Percentiles rank a stretch among this genome's conserved stretches.
These are phyloP conservation scores for Rhinichthys osculus DNA, from an alignment of 2,797 vertebrate species.

Conservation along the genomic window DNA sequence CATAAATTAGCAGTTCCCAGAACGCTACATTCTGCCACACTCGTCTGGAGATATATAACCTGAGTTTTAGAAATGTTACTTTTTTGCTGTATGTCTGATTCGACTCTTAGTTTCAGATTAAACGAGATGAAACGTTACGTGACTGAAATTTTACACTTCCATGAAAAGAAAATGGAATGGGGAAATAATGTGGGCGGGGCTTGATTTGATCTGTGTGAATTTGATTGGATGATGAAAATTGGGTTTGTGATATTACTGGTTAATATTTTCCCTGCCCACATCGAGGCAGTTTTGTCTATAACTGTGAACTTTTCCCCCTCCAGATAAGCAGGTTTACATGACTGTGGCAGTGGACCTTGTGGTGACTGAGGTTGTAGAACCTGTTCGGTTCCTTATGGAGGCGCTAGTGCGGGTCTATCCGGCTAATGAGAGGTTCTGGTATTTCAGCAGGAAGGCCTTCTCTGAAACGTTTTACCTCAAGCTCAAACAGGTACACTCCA, in stretches of 20 bases:
- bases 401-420: slow-evolving; percentile 91
- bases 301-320: slow-evolving; percentile 6
- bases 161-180: not conserved
- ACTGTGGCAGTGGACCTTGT: slow-evolving; percentile 97
- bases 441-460: slow-evolving; percentile 97
- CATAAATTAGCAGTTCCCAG: not conserved
- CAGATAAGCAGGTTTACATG: slow-evolving; percentile 95
- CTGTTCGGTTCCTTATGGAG: slow-evolving; percentile 93
- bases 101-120: not conserved
- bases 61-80: not conserved
- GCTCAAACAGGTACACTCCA: slow-evolving; percentile 76
- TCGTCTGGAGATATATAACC: not conserved
- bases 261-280: not conserved
- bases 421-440: slow-evolving; percentile 96
- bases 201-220: not conserved
- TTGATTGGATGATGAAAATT: not conserved
- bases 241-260: not conserved
- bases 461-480: slow-evolving; percentile 94
- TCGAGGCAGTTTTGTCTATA: not conserved
- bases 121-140: not conserved
- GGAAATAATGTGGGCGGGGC: not conserved
- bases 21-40: not conserved
- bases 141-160: not conserved
- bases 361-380: slow-evolving; percentile 93
- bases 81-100: not conserved